Percentiles rank a stretch among this genome's conserved stretches.
Conservation (phyloP, 1,140 invertebrate genomes). For the Nautilus pompilius region DNA sequence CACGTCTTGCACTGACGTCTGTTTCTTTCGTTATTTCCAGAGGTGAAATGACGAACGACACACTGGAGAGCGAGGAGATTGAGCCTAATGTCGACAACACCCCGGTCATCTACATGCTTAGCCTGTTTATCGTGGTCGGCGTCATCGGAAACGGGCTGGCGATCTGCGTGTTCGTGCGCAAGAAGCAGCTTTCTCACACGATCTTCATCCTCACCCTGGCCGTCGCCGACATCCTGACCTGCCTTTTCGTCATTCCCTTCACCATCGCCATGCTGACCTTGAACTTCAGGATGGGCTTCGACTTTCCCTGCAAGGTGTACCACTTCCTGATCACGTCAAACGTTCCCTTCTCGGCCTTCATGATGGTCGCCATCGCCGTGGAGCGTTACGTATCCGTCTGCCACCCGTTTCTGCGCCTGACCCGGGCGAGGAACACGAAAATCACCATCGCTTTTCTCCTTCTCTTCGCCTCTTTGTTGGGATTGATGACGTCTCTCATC, state of each 20-base stretch:
- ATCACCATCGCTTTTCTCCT: constrained; percentile 23
- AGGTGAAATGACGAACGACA: no score
- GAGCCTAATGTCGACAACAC: no score
- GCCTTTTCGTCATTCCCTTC: constrained; percentile 31
- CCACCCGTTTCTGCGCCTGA: constrained; percentile 32
- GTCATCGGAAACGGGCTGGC: constrained; percentile 42
- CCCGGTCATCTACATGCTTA: constrained; percentile 20
- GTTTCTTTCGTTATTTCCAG: no score
- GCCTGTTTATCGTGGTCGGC: constrained; percentile 24
- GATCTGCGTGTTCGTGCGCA: constrained; percentile 38
- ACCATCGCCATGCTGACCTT: constrained; percentile 29
- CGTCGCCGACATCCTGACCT: constrained; percentile 31
- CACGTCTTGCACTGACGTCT: no score
- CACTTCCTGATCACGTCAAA: constrained; percentile 38
- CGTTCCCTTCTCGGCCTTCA: constrained; percentile 38
- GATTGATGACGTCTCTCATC: constrained; percentile 32
- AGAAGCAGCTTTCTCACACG: constrained; percentile 33
- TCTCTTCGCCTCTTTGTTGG: constrained; percentile 24
- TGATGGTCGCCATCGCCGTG: constrained; percentile 44
- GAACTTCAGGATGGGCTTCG: constrained; percentile 18
- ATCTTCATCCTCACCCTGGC: constrained; percentile 44
- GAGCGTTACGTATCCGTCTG: constrained; percentile 48
- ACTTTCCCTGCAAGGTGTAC: constrained; percentile 36
- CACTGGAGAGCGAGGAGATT: no score
- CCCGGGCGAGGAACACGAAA: constrained; percentile 31